These are phyloP conservation scores for Arbacia lixula DNA, from an alignment of 53 echinoderm and acorn worm genomes.

Conservation along the genomic window DNA sequence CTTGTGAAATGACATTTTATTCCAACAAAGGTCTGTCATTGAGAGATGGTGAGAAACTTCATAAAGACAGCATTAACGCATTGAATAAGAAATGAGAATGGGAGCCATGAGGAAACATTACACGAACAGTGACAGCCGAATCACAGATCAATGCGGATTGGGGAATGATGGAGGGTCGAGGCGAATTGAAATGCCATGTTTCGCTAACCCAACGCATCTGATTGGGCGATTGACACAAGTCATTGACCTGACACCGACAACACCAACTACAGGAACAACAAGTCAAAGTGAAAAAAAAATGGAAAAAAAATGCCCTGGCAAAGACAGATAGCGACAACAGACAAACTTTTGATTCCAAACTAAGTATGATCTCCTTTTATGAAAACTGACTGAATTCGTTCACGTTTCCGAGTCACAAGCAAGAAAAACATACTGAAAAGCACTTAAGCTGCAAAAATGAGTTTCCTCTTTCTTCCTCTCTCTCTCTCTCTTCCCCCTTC, in stretches of 20 bases:
- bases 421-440: conserved; percentile 10
- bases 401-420: too few relatives aligned
- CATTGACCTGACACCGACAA: conserved; percentile 23
- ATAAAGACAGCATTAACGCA: too few relatives aligned
- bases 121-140: too few relatives aligned
- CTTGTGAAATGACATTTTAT: too few relatives aligned
- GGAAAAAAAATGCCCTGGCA: background rate
- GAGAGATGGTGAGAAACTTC: too few relatives aligned
- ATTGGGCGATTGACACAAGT: conserved; percentile 12
- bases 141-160: too few relatives aligned
- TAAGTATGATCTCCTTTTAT: background rate
- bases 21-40: too few relatives aligned
- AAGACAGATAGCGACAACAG: conserved; percentile 15
- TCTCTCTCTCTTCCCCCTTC: too few relatives aligned
- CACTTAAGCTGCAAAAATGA: conserved; percentile 10
- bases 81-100: too few relatives aligned
- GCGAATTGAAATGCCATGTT: conserved; percentile 39
- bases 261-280: conserved; percentile 16
- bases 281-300: background rate
- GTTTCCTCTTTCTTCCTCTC: conserved; percentile 17
- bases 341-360: conserved; percentile 22
- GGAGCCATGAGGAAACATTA: too few relatives aligned
- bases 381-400: conserved; percentile 23
- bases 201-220: conserved; percentile 23
- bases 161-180: background rate